A percentile compares a stretch with the other conserved stretches of the same genome.
These are phyloP conservation scores for Uloborus diversus DNA, from an alignment of 1,140 invertebrate genomes.

Conservation along the genomic window DNA sequence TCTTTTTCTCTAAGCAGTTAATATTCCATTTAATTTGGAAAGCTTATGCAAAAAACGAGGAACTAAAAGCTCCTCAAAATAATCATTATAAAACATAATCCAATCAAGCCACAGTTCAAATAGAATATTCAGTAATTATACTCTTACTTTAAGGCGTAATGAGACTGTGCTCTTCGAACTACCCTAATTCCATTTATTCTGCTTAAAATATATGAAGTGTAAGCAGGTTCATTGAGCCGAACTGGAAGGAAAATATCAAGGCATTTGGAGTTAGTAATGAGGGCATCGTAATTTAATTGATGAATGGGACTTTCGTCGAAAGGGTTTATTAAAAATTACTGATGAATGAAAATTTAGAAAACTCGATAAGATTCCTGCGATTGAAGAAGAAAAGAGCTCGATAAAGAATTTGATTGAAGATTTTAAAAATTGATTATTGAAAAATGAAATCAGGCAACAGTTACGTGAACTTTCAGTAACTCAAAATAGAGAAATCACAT, in stretches of 20 bases:
- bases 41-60: too few relatives aligned
- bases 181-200: conserved; percentile 1
- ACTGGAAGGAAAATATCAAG: conserved; percentile 4
- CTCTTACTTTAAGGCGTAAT: neutral
- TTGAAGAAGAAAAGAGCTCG: too few relatives aligned
- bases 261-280: conserved; percentile 2
- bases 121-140: conserved; percentile 12
- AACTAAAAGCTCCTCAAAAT: too few relatives aligned
- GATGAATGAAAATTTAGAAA: neutral
- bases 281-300: conserved; percentile 6
- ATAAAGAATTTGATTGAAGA: too few relatives aligned
- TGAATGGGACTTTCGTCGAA: neutral
- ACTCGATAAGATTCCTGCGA: too few relatives aligned
- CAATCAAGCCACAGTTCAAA: neutral
- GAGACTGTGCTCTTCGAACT: neutral
- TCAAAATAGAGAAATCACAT: too few relatives aligned
- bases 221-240: neutral
- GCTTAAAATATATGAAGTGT: conserved; percentile 6
- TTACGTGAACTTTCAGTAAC: too few relatives aligned
- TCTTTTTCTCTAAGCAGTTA: too few relatives aligned
- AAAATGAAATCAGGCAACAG: too few relatives aligned
- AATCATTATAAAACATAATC: conserved; percentile 19
- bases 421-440: too few relatives aligned
- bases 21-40: too few relatives aligned
- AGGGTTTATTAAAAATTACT: conserved; percentile 16